Evolutionary conservation across 2,888 invertebrate genomes (phyloP).

Genomic region (Drosophila kokeensis): DNA sequence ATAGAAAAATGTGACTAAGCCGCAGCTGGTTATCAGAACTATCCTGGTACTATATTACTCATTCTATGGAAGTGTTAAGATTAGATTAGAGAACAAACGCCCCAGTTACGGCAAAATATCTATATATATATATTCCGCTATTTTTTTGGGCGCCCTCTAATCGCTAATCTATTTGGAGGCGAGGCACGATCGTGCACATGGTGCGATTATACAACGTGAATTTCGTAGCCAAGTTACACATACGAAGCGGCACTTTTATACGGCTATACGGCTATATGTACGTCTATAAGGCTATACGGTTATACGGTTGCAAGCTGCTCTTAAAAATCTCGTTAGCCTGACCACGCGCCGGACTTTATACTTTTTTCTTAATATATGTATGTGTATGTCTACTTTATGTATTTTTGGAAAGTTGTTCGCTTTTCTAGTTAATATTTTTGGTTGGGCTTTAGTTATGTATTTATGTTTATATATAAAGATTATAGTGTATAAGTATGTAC

Average conservation of each 20-base stretch:
- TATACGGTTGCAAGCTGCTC: slow-evolving; percentile 18
- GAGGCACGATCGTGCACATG: slow-evolving; percentile 59
- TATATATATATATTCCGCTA: slow-evolving; percentile 6
- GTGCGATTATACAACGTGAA: slow-evolving; percentile 70
- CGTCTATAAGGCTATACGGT: background rate
- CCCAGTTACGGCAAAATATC: slow-evolving; percentile 4
- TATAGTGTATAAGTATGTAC: slow-evolving; percentile 17
- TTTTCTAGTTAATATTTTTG: slow-evolving; percentile 57
- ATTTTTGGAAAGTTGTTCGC: slow-evolving; percentile 53
- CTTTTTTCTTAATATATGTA: slow-evolving; percentile 37
- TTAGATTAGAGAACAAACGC: slow-evolving; percentile 7
- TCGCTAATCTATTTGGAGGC: slow-evolving; percentile 33
- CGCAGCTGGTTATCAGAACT: background rate
- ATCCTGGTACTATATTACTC: background rate
- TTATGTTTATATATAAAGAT: slow-evolving; percentile 26
- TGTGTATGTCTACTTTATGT: slow-evolving; percentile 14
- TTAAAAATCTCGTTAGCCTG: slow-evolving; percentile 54
- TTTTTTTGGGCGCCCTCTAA: slow-evolving; percentile 40
- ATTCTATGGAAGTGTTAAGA: slow-evolving; percentile 5
- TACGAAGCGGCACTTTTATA: slow-evolving; percentile 11
- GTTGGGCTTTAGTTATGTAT: slow-evolving; percentile 52
- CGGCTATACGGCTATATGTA: background rate
- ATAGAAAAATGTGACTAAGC: slow-evolving; percentile 20
- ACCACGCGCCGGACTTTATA: slow-evolving; percentile 63
- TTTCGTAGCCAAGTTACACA: slow-evolving; percentile 21